Base-by-base conservation (phyloP, 2,888 invertebrate genomes). In the Troides helena region DNA sequence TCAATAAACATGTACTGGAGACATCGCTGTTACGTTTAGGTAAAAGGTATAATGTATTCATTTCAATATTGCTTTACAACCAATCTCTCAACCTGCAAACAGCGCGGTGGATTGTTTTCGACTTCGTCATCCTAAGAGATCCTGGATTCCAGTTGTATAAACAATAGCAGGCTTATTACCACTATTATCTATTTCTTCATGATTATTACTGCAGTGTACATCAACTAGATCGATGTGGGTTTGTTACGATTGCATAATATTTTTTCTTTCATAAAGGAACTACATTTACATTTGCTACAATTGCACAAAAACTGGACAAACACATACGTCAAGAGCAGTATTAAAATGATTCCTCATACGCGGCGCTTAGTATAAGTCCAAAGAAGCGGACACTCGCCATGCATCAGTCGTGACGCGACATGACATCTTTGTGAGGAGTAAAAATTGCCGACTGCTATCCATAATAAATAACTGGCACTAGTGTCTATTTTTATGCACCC, bases 311-410 rank as follows among this genome's bases (percentile, higher is more conserved):
- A 73, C 74, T 72, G 68, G 73, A 74, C 75, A 74, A 74, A 74
- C 75, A 76, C 74, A 78, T 73, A 79, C 78, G 80, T 81, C 76
- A 79, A 75, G 76, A 80, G 78, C 74, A 25, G 74, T 78, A 72
- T 74, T 76, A 80, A 76, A 80, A 85, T 82, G 84, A 83, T 78
- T 83, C 83, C 78, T 80, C 78, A 80, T 80, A 81, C 75, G 75
- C 72, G 75, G 81, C 80, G 81, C 85, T 90, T 86, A 85, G 85
- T 90, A 77, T 78, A 75, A 85, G 89, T 88, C 90, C 77, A 76
- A 72, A 77, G 70, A 74, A 78, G 78, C 89, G 90, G 89, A 89
- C 86, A 82, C 77, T 71, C 77, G 79, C 77, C 76, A 87, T 91
- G 80, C 80, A 85, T 91, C 87, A 88, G 73, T 59, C 65, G 74